Conservation (phyloP, 1,140 invertebrate species). For the Elysia chlorotica region DNA sequence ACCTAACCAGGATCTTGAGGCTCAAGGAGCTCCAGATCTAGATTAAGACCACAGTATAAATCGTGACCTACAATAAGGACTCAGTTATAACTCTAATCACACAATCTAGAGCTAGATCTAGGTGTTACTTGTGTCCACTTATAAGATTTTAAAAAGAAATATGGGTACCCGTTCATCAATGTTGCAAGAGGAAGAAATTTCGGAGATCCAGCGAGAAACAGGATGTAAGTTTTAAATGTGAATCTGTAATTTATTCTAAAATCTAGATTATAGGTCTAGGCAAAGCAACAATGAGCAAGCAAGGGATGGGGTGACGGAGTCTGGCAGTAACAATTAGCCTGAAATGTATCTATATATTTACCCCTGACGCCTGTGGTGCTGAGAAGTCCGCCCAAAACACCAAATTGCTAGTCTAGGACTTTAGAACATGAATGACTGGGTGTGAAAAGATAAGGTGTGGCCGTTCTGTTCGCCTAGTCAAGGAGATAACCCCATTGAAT, state of each 20-base stretch:
- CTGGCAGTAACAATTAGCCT: background rate
- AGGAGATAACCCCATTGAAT: too few species aligned
- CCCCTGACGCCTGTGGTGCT: background rate
- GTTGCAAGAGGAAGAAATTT: slow-evolving; percentile 17
- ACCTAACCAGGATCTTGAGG: background rate
- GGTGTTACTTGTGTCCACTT: background rate
- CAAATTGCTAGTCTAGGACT: too few species aligned
- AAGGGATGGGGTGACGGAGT: background rate
- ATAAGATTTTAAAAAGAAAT: background rate
- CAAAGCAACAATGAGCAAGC: too few species aligned
- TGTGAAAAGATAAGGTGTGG: too few species aligned
- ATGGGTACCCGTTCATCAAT: slow-evolving; percentile 20
- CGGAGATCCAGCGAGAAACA: slow-evolving; percentile 18
- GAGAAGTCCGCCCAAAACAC: background rate
- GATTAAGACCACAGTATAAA: too few species aligned
- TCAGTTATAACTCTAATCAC: too few species aligned
- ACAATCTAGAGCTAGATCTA: too few species aligned
- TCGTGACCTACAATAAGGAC: too few species aligned
- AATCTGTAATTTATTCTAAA: background rate
- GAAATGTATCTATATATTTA: background rate
- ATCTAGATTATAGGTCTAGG: background rate
- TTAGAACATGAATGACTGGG: too few species aligned
- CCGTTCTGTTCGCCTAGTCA: too few species aligned
- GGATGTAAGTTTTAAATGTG: slow-evolving; percentile 16
- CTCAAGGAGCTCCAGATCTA: too few species aligned